Conservation (phyloP, 2,888 invertebrate genomes). For the Omphaloscelis lunosa region DNA sequence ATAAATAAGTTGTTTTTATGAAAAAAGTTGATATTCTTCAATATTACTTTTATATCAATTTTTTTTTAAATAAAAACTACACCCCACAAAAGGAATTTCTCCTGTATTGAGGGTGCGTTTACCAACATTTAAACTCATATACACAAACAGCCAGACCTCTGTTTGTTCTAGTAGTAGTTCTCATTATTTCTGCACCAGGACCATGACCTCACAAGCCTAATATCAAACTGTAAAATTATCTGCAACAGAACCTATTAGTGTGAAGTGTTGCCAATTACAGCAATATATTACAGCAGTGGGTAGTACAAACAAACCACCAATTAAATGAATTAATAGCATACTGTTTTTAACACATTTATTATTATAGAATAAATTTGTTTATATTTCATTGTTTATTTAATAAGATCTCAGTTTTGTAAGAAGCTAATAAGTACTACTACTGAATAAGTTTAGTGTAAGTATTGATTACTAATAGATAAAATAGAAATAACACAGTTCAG, state of each 20-base stretch:
- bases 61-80: too few species aligned
- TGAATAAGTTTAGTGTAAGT: not conserved
- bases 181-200: not conserved
- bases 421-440: not conserved
- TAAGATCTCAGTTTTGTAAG: not conserved
- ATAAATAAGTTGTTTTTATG: too few species aligned
- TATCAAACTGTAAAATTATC: not conserved
- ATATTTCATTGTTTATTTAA: not conserved
- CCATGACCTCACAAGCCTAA: not conserved
- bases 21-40: too few species aligned
- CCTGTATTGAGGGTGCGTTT: too few species aligned
- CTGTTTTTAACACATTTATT: not conserved
- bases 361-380: not conserved
- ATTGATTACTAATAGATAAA: not conserved
- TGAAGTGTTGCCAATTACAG: constrained; percentile 8
- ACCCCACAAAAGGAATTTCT: too few species aligned
- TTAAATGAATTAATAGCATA: not conserved
- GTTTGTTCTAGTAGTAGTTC: not conserved
- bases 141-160: too few species aligned
- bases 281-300: not conserved
- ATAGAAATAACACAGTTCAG: not conserved
- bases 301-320: not conserved
- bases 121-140: too few species aligned
- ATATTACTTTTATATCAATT: too few species aligned
- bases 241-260: constrained; percentile 6